phyloP scores from a whole-genome alignment of 2,797 vertebrate species.

The Melanotaenia boesemani region DNA sequence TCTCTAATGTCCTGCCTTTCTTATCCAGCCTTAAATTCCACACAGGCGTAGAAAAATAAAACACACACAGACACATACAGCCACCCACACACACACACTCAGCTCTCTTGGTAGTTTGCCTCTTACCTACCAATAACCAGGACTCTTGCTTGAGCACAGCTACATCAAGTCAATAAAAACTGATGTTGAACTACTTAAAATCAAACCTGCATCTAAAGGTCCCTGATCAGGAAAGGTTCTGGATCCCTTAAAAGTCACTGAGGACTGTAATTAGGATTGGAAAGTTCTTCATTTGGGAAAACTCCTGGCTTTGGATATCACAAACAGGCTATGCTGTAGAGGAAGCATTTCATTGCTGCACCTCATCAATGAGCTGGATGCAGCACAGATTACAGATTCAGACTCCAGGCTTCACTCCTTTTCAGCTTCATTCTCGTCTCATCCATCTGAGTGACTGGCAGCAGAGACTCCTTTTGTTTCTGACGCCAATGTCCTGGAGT shows the following conservation, averaged over 20 bases:
- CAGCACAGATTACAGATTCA: constrained; percentile 52
- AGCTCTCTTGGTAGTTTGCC: constrained; percentile 45
- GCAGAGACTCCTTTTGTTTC: constrained; percentile 59
- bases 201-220: constrained; percentile 41
- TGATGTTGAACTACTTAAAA: constrained; percentile 41
- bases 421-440: constrained; percentile 52
- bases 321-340: constrained; percentile 41
- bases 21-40: constrained; percentile 55
- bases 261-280: constrained; percentile 56
- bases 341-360: constrained; percentile 66
- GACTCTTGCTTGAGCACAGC: constrained; percentile 32
- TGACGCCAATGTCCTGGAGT: constrained; percentile 55
- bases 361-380: constrained; percentile 61
- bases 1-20: constrained; percentile 72
- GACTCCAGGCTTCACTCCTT: constrained; percentile 55
- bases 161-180: constrained; percentile 52
- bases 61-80: constrained; percentile 7
- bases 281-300: constrained; percentile 50
- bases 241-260: constrained; percentile 34
- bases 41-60: constrained; percentile 26
- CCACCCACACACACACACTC: neutral
- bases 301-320: constrained; percentile 41
- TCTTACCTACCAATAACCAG: constrained; percentile 53
- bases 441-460: constrained; percentile 42
- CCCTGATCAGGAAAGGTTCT: constrained; percentile 50